Percentiles rank a stretch among this genome's conserved stretches.
These are phyloP conservation scores for Drosophila tropicalis DNA, from an alignment of 1,140 invertebrate species.

Conservation along the genomic window DNA sequence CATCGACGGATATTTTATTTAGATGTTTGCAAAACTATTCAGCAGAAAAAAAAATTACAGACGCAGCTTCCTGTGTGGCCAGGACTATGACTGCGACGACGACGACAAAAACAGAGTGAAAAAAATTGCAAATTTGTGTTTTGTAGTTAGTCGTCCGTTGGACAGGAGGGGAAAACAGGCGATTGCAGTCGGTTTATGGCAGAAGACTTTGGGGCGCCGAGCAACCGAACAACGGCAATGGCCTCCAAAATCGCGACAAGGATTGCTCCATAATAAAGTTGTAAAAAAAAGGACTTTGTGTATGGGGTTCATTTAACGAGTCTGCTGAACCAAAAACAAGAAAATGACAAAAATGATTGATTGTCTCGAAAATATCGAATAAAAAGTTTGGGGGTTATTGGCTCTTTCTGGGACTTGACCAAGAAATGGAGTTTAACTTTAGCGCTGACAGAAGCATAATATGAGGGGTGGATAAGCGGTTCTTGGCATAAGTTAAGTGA, in stretches of 20 bases:
- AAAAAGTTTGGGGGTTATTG: slow-evolving; percentile 47
- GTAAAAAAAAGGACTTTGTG: slow-evolving; percentile 44
- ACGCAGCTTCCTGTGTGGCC: slow-evolving; percentile 66
- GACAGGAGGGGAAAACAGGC: slow-evolving; percentile 20
- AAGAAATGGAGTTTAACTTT: slow-evolving; percentile 44
- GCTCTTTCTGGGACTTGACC: slow-evolving; percentile 34
- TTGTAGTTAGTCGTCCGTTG: slow-evolving; percentile 53
- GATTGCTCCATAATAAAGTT: slow-evolving; percentile 67
- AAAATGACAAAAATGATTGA: slow-evolving; percentile 61
- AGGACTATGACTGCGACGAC: slow-evolving; percentile 42
- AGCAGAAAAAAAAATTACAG: slow-evolving; percentile 59
- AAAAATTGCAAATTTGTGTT: slow-evolving; percentile 80
- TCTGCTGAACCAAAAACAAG: slow-evolving; percentile 15
- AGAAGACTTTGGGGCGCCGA: slow-evolving; percentile 70
- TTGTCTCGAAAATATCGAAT: slow-evolving; percentile 55
- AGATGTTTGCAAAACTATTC: slow-evolving; percentile 69
- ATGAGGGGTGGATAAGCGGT: slow-evolving; percentile 3
- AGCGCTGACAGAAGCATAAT: slow-evolving; percentile 35
- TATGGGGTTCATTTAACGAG: slow-evolving; percentile 57
- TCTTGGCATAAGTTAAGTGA: slow-evolving; percentile 51
- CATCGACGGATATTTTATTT: slow-evolving; percentile 63
- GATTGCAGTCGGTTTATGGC: slow-evolving; percentile 46
- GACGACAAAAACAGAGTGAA: slow-evolving; percentile 48
- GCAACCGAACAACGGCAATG: slow-evolving; percentile 47
- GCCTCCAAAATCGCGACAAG: slow-evolving; percentile 47